Base-by-base conservation (phyloP, 2,113 vertebrate species). In the Apodemus sylvaticus region DNA sequence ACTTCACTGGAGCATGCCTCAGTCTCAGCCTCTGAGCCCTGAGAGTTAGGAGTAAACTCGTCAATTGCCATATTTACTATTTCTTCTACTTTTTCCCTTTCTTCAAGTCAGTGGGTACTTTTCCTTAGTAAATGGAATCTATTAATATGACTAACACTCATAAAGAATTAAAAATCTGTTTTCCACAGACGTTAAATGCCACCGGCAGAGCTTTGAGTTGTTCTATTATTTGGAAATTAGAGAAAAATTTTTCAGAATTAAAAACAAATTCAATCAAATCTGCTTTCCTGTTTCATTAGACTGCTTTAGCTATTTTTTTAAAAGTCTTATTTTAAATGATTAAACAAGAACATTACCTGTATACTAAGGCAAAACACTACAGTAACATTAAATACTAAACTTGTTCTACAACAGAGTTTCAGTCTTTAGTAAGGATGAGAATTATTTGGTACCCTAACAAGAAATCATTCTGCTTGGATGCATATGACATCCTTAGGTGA, bases 121-220 rank as follows among this genome's bases (percentile, higher is more conserved):
- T 60, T 87, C 11, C 14, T 22, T 82, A 55, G 58, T 82, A 88
- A 95, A 62, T 92, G 34, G 81, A 88, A 89, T 93, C 31, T 77
- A 9, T 77, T 85, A 94, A 42, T 55, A 16, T 4, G 58, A 29
- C 82, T 26, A 42, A 51, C 1, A 55, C 91, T 89, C 39, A 66
- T 3, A 60, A 14, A 74, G 53, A 26, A 71, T 53, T 42, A 34
- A 64, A 53, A 42, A 86, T 14, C 2, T 45, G 51, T 45, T 92
- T 95, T 90, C 20, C 7, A 51, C n/a, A 55, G 66, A 93, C 60
- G 90, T 55, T 31, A 22, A 76, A 60, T 60, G 2, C n/a, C 62
- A 34, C 42, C 70, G 45, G 13, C 5, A 82, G 79, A 95, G 29
- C 10, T 86, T 82, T 94, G 36, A 1, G 26, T 76, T 90, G 11